These are phyloP conservation scores for Cuculus canorus DNA, from an alignment of 2,797 vertebrate species.

Conservation along the genomic window DNA sequence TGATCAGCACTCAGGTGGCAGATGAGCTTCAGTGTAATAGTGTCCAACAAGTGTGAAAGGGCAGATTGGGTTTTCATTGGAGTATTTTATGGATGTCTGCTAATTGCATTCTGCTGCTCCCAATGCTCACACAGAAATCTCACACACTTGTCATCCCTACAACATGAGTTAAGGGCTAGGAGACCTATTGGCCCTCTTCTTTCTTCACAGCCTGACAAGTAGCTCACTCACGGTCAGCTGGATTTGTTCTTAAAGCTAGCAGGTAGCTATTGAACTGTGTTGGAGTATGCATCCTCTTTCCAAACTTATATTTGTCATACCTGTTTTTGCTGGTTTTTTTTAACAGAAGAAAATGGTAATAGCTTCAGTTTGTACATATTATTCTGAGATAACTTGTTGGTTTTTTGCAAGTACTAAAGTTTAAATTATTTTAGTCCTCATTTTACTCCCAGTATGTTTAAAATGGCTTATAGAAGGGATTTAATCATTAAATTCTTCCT, in stretches of 20 bases:
- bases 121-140: neutral
- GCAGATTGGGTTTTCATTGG: neutral
- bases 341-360: neutral
- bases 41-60: slow-evolving; percentile 37
- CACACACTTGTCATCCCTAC: neutral
- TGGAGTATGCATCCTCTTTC: neutral
- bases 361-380: neutral
- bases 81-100: slow-evolving; percentile 12
- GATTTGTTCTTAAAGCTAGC: neutral
- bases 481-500: neutral
- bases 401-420: neutral
- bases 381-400: neutral
- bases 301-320: neutral
- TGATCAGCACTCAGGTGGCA: slow-evolving; percentile 42
- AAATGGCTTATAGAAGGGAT: neutral
- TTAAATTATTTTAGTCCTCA: neutral
- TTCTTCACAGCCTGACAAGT: neutral
- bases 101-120: slow-evolving; percentile 49
- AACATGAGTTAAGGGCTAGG: neutral
- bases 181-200: neutral
- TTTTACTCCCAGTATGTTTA: neutral
- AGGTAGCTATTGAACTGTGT: neutral
- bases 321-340: neutral
- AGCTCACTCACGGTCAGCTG: neutral
- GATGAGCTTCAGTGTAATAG: neutral